These are phyloP conservation scores for Aplysia californica DNA, from an alignment of 1,140 invertebrate genomes.

Conservation along the genomic window DNA sequence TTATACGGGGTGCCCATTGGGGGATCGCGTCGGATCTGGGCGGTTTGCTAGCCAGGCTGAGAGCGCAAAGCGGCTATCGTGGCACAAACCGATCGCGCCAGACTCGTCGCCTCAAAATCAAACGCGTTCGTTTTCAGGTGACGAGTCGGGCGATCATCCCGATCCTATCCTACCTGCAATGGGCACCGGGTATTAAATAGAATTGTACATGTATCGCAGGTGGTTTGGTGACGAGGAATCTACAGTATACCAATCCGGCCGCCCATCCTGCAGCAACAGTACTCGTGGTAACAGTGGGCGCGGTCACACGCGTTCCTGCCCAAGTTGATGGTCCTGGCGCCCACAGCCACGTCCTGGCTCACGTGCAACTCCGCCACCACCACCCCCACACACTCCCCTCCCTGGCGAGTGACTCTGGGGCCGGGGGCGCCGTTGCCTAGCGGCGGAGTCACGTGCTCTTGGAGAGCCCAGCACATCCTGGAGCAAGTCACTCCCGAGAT, in stretches of 20 bases:
- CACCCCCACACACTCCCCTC: conserved; percentile 25
- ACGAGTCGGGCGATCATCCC: no score
- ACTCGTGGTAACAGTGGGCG: conserved; percentile 14
- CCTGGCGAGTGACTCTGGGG: neutral
- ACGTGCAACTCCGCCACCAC: conserved; percentile 21
- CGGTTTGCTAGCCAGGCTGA: no score
- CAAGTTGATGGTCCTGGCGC: conserved; percentile 26
- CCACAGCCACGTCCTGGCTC: conserved; percentile 1
- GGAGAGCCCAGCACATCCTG: conserved; percentile 13
- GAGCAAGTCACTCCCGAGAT: conserved; percentile 8
- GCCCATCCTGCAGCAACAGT: conserved; percentile 24
- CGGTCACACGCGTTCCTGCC: conserved; percentile 22
- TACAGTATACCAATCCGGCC: neutral
- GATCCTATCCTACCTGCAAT: no score
- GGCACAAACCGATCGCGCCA: neutral
- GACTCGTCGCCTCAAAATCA: no score
- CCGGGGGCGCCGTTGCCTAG: neutral
- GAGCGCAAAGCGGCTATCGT: neutral
- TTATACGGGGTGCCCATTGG: no score
- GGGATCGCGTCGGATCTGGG: no score
- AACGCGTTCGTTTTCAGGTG: no score
- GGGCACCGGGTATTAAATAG: neutral
- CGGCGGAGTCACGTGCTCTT: neutral
- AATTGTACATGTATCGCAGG: neutral
- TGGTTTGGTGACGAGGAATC: neutral